Base-by-base conservation (phyloP, 2,888 invertebrate genomes). In the Willowsia nigromaculata region DNA sequence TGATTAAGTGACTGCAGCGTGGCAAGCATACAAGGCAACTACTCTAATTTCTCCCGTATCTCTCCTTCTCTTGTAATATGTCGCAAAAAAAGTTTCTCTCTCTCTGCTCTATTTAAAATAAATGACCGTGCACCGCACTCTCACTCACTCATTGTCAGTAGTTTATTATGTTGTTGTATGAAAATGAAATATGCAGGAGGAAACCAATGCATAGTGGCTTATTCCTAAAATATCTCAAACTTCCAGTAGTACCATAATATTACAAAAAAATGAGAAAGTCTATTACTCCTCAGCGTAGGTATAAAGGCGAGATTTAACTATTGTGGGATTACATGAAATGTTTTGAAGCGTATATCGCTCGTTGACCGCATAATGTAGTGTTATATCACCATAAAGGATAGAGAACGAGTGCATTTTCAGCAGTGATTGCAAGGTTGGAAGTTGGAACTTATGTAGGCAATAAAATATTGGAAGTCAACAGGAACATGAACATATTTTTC, bases 31-130 rank as follows among this genome's bases (percentile, higher is more conserved):
- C 59, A 11, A 22, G 59, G 68, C 40, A 68, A 33, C 68, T 18
- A 25, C 56, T 25, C 4, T 27, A 3, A 33, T n/a, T 37, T 37
- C 40, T 18, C 50, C 3, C 50, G n/a, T n/a, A n/a, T n/a, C n/a
- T 18, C n/a, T 18, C n/a, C 18, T 6, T 33, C 37, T 37, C 37
- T 62, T 30, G 18, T 18, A 81, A 87, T 87, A 87, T 87, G 87
- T 87, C 82, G 71, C 81, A 71, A 82, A 81, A 86, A 85, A 74
- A 15, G 30, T 30, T 68, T 68, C 7, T 18, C 5, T 33, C 9
- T 33, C 71, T 80, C 37, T 25, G 81, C 81, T 87, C 87, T 74
- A 87, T 87, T 87, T 87, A 82, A 81, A 87, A 82, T 81, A 87
- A 87, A 87, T 87, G 87, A 59, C 74, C 59, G 27, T 53, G 86